Conservation (phyloP, 2,113 vertebrate species). For the Antechinus stuartii region DNA sequence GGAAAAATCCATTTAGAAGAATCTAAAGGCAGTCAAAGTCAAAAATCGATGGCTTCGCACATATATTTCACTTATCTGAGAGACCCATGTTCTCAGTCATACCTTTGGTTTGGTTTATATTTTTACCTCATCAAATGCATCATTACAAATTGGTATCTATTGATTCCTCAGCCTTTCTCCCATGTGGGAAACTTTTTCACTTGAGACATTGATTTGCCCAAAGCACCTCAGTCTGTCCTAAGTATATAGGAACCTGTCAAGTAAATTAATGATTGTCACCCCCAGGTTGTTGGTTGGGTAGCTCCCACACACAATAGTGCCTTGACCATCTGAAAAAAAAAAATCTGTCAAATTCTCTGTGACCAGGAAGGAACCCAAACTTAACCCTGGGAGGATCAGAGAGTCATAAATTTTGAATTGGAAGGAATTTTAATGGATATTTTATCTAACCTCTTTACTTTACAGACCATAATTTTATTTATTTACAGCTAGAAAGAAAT, state of each 20-base stretch:
- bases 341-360: neutral
- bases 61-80: neutral
- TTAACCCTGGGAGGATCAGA: neutral
- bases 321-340: neutral
- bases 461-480: neutral
- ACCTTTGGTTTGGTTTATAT: neutral
- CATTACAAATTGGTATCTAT: neutral
- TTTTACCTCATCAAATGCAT: neutral
- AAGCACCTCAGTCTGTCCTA: neutral
- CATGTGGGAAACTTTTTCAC: neutral
- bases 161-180: neutral
- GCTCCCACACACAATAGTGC: neutral
- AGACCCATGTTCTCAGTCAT: neutral
- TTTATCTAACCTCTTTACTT: neutral
- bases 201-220: neutral
- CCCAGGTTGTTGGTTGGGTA: neutral
- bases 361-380: neutral
- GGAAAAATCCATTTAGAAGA: conserved; percentile 16
- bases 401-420: neutral
- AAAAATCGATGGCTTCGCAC: neutral
- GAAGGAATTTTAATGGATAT: neutral
- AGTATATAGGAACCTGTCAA: neutral
- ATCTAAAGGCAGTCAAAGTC: conserved; percentile 50
- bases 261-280: neutral
- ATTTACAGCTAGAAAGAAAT: neutral